phyloP scores from a whole-genome alignment of 1,140 invertebrate species.

The Leptopilina boulardi region DNA sequence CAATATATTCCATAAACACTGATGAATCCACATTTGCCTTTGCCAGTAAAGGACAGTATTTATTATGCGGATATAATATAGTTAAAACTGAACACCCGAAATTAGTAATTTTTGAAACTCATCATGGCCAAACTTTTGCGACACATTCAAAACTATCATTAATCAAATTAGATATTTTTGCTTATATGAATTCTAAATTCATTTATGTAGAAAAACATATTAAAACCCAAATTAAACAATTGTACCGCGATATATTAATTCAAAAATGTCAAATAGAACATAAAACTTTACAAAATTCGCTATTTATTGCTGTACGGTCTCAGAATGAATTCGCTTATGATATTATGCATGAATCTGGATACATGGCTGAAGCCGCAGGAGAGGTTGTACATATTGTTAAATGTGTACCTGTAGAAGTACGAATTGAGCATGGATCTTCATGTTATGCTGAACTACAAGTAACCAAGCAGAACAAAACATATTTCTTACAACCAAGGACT shows the following conservation, averaged over 20 bases:
- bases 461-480: background rate
- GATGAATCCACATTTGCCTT: slow-evolving; percentile 35
- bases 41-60: background rate
- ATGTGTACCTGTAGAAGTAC: slow-evolving; percentile 37
- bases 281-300: slow-evolving; percentile 38
- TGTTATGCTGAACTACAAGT: slow-evolving; percentile 28
- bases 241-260: slow-evolving; percentile 44
- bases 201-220: background rate
- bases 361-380: slow-evolving; percentile 36
- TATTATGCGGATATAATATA: too few species aligned
- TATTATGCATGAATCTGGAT: slow-evolving; percentile 47
- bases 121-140: too few species aligned
- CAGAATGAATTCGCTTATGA: slow-evolving; percentile 49
- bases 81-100: too few species aligned
- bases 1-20: too few species aligned
- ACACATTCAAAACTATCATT: background rate
- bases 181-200: background rate
- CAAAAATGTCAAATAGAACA: slow-evolving; percentile 46
- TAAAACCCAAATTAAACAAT: background rate
- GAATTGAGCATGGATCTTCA: background rate
- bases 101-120: too few species aligned
- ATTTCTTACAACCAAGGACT: background rate
- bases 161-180: background rate
- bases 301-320: slow-evolving; percentile 36
- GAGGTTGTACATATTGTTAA: slow-evolving; percentile 46